These are phyloP conservation scores for Clanis bilineata DNA, from an alignment of 2,888 invertebrate species.

Conservation along the genomic window DNA sequence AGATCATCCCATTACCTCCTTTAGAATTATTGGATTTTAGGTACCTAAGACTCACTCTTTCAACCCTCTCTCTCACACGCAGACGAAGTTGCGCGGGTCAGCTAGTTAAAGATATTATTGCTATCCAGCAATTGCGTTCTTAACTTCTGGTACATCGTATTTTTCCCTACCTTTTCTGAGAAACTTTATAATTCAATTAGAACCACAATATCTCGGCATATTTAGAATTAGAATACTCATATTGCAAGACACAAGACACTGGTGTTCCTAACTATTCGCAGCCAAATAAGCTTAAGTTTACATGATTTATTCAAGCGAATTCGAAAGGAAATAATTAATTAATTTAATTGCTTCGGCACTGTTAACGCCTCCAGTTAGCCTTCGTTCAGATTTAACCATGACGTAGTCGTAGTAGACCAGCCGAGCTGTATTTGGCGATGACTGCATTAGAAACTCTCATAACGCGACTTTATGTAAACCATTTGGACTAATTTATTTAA, in stretches of 20 bases:
- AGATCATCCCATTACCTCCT: too few relatives aligned
- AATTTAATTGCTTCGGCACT: slow-evolving; percentile 68
- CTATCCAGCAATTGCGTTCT: too few relatives aligned
- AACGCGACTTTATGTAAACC: not conserved
- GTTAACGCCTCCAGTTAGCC: slow-evolving; percentile 74
- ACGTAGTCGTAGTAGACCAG: slow-evolving; percentile 64
- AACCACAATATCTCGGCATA: too few relatives aligned
- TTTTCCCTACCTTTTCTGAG: too few relatives aligned
- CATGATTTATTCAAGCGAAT: slow-evolving; percentile 56
- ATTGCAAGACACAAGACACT: not conserved
- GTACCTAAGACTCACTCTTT: too few relatives aligned
- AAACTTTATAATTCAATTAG: too few relatives aligned
- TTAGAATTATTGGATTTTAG: too few relatives aligned
- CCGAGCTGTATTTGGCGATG: slow-evolving; percentile 65
- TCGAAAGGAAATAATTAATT: slow-evolving; percentile 78
- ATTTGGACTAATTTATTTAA: not conserved
- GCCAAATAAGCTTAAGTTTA: slow-evolving; percentile 27
- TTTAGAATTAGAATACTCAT: too few relatives aligned
- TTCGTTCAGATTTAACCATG: slow-evolving; percentile 74
- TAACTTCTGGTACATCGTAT: too few relatives aligned
- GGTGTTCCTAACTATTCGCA: not conserved
- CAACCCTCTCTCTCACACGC: too few relatives aligned
- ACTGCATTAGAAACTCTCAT: slow-evolving; percentile 48
- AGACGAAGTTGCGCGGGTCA: too few relatives aligned
- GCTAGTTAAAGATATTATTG: too few relatives aligned